Conservation (phyloP, 2,888 invertebrate species). For the Sylvicola cinctus region DNA sequence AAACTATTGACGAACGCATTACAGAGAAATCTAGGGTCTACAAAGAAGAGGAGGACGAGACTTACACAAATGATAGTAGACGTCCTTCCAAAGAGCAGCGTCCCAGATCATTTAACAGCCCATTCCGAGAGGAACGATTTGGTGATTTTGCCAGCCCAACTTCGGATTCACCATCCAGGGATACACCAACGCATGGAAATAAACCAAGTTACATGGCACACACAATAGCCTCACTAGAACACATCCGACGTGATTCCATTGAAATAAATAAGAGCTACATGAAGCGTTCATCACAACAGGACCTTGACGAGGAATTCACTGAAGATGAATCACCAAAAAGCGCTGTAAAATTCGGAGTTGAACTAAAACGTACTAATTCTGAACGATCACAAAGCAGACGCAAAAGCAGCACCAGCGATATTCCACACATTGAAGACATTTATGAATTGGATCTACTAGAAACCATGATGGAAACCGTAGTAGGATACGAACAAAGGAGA, state of each 20-base stretch:
- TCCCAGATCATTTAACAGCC: too few species aligned
- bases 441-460: constrained; percentile 49
- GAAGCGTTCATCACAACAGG: background rate
- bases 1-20: too few species aligned
- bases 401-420: constrained; percentile 27
- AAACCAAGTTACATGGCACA: constrained; percentile 26
- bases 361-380: constrained; percentile 35
- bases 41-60: too few species aligned
- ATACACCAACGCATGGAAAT: constrained; percentile 7
- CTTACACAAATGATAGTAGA: too few species aligned
- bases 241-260: constrained; percentile 21
- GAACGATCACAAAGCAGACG: constrained; percentile 19
- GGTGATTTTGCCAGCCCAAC: too few species aligned
- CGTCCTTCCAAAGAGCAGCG: too few species aligned
- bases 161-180: too few species aligned
- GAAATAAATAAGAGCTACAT: constrained; percentile 17
- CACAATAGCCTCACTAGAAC: constrained; percentile 23
- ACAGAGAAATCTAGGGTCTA: too few species aligned
- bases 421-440: constrained; percentile 44
- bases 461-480: constrained; percentile 52
- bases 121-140: too few species aligned
- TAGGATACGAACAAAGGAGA: constrained; percentile 55
- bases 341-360: constrained; percentile 47
- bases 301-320: constrained; percentile 16
- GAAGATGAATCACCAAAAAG: constrained; percentile 22